These are phyloP conservation scores for Azemiops feae DNA, from an alignment of 2,113 vertebrate genomes.

Conservation along the genomic window DNA sequence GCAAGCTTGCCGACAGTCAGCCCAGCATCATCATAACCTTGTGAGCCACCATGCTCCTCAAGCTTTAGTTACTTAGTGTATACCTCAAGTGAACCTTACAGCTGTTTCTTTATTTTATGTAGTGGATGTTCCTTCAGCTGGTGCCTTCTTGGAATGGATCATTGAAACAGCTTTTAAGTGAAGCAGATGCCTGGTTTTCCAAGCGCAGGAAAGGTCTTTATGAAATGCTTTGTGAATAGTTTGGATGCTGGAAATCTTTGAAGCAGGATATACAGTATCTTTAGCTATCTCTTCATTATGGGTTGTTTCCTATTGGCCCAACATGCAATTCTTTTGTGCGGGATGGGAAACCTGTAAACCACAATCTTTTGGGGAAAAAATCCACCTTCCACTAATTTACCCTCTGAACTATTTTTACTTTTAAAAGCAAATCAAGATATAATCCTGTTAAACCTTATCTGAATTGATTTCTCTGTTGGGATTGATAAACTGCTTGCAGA, in stretches of 20 bases:
- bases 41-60: not conserved
- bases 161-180: slow-evolving; percentile 87
- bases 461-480: not conserved
- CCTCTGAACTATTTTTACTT: not conserved
- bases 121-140: slow-evolving; percentile 99
- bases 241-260: not conserved
- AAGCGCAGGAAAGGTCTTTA: slow-evolving; percentile 80
- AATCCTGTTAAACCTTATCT: not conserved
- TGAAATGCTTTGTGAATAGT: not conserved
- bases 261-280: not conserved
- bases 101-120: slow-evolving; percentile 18
- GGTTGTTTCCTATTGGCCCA: not conserved
- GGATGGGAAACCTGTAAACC: not conserved
- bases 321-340: not conserved
- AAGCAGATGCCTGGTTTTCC: slow-evolving; percentile 93
- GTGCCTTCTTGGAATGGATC: slow-evolving; percentile 92
- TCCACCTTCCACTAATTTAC: not conserved
- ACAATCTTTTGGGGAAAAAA: not conserved
- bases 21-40: not conserved
- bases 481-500: not conserved
- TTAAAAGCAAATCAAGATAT: not conserved
- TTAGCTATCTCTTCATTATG: not conserved
- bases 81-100: not conserved
- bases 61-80: not conserved
- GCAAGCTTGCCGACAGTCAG: not conserved